These are phyloP conservation scores for Corydoras sp. DNA, from an alignment of 2,113 vertebrate species.

Conservation along the genomic window DNA sequence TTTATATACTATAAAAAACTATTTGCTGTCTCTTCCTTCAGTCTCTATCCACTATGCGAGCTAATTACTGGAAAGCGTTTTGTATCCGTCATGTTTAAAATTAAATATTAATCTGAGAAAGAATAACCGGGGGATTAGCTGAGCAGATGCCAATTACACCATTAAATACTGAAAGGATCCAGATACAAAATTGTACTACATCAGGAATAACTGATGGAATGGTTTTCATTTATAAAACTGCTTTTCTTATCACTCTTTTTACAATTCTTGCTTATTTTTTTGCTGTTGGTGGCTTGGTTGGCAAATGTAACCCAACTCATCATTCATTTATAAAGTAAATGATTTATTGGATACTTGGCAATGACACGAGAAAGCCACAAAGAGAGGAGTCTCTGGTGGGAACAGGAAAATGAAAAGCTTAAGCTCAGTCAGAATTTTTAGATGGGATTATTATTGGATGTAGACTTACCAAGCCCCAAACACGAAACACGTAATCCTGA, in stretches of 20 bases:
- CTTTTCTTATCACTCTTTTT: not conserved
- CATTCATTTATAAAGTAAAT: constrained; percentile 1
- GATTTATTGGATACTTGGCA: constrained; percentile 7
- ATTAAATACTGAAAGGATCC: constrained; percentile 9
- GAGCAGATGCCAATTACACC: constrained; percentile 15
- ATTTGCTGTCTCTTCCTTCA: constrained; percentile 17
- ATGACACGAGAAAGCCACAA: not conserved
- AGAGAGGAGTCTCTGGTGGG: constrained; percentile 2
- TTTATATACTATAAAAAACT: not conserved
- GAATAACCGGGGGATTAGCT: constrained; percentile 32
- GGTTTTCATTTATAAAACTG: constrained; percentile 9
- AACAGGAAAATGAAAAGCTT: constrained; percentile 9
- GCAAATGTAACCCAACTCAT: not conserved
- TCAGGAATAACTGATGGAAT: constrained; percentile 2
- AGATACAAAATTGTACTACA: not conserved
- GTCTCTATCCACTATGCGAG: constrained; percentile 27
- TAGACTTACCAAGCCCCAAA: constrained; percentile 89
- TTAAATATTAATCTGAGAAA: constrained; percentile 54
- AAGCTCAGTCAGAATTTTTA: constrained; percentile 8
- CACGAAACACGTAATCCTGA: constrained; percentile 93
- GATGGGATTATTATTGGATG: constrained; percentile 10
- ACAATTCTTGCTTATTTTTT: not conserved
- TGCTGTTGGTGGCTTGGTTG: constrained; percentile 4
- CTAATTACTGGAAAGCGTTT: constrained; percentile 43
- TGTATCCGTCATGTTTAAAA: constrained; percentile 46